Evolutionary conservation across 1,140 invertebrate species (phyloP).

Genomic region (Lepidurus couesii): DNA sequence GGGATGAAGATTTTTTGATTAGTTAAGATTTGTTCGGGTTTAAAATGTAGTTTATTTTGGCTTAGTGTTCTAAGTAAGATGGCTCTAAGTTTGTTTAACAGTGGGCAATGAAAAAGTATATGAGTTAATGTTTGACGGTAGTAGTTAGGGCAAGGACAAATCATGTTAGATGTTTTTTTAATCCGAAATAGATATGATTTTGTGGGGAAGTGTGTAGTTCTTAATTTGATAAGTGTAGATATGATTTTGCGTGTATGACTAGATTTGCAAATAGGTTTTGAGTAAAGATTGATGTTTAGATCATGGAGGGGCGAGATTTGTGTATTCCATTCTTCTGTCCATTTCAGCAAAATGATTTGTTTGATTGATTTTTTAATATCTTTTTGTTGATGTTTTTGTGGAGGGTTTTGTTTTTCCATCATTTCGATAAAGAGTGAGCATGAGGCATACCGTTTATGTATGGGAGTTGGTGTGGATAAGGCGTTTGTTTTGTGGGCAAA

Average conservation of each 20-base stretch:
- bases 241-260: not conserved
- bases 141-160: not conserved
- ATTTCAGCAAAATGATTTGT: not conserved
- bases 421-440: no score
- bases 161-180: not conserved
- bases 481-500: no score
- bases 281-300: not conserved
- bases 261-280: not conserved
- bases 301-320: not conserved
- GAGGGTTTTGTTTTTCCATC: not conserved
- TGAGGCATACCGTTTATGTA: no score
- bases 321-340: not conserved
- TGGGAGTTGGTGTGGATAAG: no score
- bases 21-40: not conserved
- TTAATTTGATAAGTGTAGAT: no score
- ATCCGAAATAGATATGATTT: not conserved
- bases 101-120: not conserved
- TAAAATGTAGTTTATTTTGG: not conserved
- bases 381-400: not conserved
- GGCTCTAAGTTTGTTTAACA: not conserved
- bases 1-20: not conserved
- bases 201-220: no score
- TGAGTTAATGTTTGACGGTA: not conserved
- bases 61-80: not conserved
- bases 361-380: not conserved